phyloP scores from a whole-genome alignment of 1,140 invertebrate species.

The Lucilia cuprina region DNA sequence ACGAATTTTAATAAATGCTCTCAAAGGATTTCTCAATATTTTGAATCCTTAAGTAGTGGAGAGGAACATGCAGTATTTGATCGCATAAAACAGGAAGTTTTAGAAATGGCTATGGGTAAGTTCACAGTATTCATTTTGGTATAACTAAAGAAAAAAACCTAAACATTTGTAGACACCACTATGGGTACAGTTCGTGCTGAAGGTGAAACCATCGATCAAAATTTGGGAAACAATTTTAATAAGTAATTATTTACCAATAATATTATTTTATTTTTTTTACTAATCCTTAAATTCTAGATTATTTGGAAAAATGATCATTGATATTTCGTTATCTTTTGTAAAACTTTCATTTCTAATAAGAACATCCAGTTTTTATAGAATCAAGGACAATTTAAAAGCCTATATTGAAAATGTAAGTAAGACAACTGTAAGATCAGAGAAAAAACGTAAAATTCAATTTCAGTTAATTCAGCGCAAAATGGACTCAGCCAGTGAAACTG shows the following conservation, averaged over 20 bases:
- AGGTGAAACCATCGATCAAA: background rate
- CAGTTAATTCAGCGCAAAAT: background rate
- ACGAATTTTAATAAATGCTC: slow-evolving; percentile 46
- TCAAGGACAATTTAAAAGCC: background rate
- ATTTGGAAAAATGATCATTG: background rate
- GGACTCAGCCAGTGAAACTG: background rate
- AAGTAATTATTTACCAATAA: slow-evolving; percentile 25
- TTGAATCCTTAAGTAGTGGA: slow-evolving; percentile 35
- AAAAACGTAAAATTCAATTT: no score
- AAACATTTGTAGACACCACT: slow-evolving; percentile 23
- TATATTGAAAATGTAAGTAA: slow-evolving; percentile 24
- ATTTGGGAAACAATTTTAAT: slow-evolving; percentile 14
- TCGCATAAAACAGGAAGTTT: slow-evolving; percentile 6
- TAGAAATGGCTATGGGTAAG: slow-evolving; percentile 37
- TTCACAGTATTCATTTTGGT: no score
- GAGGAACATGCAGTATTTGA: slow-evolving; percentile 29
- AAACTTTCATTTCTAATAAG: slow-evolving; percentile 22
- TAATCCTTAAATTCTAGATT: background rate
- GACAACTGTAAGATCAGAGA: no score
- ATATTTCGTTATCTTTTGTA: background rate
- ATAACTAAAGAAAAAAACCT: no score
- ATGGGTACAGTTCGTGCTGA: slow-evolving; percentile 28
- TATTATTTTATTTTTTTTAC: background rate
- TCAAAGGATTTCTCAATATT: slow-evolving; percentile 13
- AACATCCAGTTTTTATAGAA: slow-evolving; percentile 26